phyloP scores from a whole-genome alignment of 1,140 invertebrate genomes.

The Drosophila virilis region DNA sequence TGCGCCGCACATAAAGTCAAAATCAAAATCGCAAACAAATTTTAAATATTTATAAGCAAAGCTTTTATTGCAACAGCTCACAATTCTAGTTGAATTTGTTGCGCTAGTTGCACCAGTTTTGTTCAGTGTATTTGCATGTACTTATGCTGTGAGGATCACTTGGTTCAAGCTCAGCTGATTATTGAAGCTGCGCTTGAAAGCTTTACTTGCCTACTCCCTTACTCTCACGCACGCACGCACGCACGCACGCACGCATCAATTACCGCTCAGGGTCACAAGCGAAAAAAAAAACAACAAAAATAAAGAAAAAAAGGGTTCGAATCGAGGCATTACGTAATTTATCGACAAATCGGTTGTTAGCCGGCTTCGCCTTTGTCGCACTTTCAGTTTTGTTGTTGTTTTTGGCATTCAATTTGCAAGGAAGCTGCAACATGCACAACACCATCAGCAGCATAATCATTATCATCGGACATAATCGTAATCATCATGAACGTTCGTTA shows the following conservation, averaged over 20 bases:
- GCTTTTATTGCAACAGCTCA: not conserved
- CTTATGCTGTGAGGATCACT: conserved; percentile 39
- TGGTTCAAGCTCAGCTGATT: conserved; percentile 50
- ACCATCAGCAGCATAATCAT: conserved; percentile 20
- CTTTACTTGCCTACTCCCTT: conserved; percentile 3
- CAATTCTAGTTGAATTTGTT: not conserved
- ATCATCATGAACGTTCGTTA: conserved; percentile 35
- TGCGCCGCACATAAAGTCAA: not conserved
- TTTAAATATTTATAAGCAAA: too few relatives aligned
- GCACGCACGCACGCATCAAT: conserved; percentile 16
- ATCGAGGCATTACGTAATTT: conserved; percentile 38
- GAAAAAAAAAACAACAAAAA: not conserved
- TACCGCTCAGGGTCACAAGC: conserved; percentile 37
- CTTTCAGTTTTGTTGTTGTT: conserved; percentile 6
- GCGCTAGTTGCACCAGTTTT: not conserved
- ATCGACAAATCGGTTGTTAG: conserved; percentile 9
- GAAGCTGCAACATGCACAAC: conserved; percentile 6
- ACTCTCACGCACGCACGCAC: conserved; percentile 3
- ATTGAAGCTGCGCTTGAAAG: conserved; percentile 24
- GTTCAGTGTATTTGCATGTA: conserved; percentile 17
- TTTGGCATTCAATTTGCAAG: conserved; percentile 8
- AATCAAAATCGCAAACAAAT: too few relatives aligned
- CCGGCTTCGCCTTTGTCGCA: conserved; percentile 30
- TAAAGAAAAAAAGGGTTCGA: conserved; percentile 34
- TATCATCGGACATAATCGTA: conserved; percentile 7